A percentile compares a stretch with the other conserved stretches of the same genome.
These are phyloP conservation scores for Clusia tigrina DNA, from an alignment of 2,888 invertebrate genomes.

Conservation along the genomic window DNA sequence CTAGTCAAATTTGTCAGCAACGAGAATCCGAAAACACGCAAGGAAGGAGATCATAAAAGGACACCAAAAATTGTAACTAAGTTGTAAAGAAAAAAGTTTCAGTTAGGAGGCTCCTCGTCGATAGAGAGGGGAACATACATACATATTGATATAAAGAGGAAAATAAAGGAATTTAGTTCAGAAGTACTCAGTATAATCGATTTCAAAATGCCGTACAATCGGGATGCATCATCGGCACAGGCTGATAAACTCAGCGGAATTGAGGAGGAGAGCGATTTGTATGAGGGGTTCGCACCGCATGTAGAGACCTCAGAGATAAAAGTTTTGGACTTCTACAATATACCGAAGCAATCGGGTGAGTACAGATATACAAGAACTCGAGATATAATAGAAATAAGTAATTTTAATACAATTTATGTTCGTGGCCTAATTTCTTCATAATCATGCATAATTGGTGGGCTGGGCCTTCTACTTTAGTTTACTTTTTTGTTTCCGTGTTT, in stretches of 20 bases:
- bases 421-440: no score
- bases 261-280: slow-evolving; percentile 78
- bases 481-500: no score
- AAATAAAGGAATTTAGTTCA: not conserved
- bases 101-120: not conserved
- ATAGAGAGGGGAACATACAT: not conserved
- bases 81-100: slow-evolving; percentile 14
- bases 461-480: no score
- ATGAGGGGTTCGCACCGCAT: slow-evolving; percentile 82
- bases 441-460: no score
- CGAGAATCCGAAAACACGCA: not conserved
- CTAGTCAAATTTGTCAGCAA: slow-evolving; percentile 25
- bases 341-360: slow-evolving; percentile 62
- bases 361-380: no score
- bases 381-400: no score
- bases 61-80: slow-evolving; percentile 24
- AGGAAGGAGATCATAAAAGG: slow-evolving; percentile 5
- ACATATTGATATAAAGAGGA: slow-evolving; percentile 16
- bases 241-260: slow-evolving; percentile 78
- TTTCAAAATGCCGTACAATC: slow-evolving; percentile 62
- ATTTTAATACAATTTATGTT: no score
- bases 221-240: slow-evolving; percentile 61
- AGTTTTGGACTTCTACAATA: slow-evolving; percentile 59
- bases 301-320: slow-evolving; percentile 83
- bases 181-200: slow-evolving; percentile 3